Percentiles rank a stretch among this genome's conserved stretches.
These are phyloP conservation scores for Sinocyclocheilus maitianheensis DNA, from an alignment of 2,113 vertebrate genomes.

Conservation along the genomic window DNA sequence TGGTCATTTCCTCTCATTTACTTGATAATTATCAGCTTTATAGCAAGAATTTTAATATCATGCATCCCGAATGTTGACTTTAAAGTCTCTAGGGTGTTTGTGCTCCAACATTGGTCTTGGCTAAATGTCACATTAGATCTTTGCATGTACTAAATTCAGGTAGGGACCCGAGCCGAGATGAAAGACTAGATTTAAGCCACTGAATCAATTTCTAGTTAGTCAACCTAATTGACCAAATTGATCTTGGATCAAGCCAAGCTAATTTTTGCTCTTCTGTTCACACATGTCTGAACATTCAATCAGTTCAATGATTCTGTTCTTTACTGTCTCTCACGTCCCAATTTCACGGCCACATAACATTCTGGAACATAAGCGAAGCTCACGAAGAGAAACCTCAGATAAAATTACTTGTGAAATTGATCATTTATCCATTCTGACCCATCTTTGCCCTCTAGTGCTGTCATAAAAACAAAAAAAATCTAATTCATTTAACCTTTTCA, in stretches of 20 bases:
- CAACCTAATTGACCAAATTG: neutral
- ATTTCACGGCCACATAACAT: neutral
- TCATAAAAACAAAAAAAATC: slow-evolving; percentile 18
- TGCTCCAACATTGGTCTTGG: neutral
- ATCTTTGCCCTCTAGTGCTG: neutral
- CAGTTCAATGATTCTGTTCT: neutral
- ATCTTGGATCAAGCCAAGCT: slow-evolving; percentile 4
- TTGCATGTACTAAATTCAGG: slow-evolving; percentile 1
- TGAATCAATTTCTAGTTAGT: slow-evolving; percentile 32
- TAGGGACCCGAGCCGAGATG: neutral
- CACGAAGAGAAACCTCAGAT: neutral
- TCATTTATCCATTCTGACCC: slow-evolving; percentile 13
- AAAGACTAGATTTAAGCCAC: neutral
- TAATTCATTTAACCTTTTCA: slow-evolving; percentile 16
- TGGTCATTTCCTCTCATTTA: neutral
- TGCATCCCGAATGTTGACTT: neutral
- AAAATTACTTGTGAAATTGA: slow-evolving; percentile 19
- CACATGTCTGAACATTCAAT: slow-evolving; percentile 24
- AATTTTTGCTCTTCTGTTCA: slow-evolving; percentile 4
- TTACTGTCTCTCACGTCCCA: neutral
- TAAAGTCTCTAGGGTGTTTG: neutral
- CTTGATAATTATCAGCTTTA: neutral
- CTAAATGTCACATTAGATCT: neutral
- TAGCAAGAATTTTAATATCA: neutral
- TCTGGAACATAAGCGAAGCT: neutral